These are phyloP conservation scores for Pseudorasbora parva DNA, from an alignment of 2,113 vertebrate genomes.

Conservation along the genomic window DNA sequence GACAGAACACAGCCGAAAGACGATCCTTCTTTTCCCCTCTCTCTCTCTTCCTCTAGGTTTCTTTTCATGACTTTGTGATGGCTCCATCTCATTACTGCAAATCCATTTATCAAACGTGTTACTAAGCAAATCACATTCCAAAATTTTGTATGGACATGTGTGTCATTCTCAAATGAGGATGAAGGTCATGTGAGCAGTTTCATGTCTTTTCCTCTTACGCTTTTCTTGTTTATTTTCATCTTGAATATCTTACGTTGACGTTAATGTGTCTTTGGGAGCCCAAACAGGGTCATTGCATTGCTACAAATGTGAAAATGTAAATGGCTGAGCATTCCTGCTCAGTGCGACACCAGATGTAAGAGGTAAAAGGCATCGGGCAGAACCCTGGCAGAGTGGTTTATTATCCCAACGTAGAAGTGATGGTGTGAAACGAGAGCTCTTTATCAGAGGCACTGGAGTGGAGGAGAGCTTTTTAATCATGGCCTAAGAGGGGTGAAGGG, in stretches of 20 bases:
- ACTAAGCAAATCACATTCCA: constrained; percentile 74
- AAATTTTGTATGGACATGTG: constrained; percentile 11
- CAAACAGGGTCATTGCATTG: constrained; percentile 73
- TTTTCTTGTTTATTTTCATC: constrained; percentile 20
- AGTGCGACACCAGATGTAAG: constrained; percentile 29
- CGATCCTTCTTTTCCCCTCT: constrained; percentile 89
- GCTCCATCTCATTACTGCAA: constrained; percentile 90
- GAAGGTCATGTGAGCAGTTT: neutral
- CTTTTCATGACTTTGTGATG: constrained; percentile 67
- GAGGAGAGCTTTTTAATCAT: constrained; percentile 89
- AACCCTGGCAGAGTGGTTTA: constrained; percentile 78
- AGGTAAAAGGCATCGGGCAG: constrained; percentile 74
- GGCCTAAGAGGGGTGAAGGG: constrained; percentile 88
- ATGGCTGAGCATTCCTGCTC: constrained; percentile 75
- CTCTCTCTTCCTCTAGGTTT: constrained; percentile 65
- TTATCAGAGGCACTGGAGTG: constrained; percentile 84
- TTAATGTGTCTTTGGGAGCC: constrained; percentile 64
- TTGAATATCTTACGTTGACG: neutral
- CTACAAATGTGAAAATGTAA: constrained; percentile 88
- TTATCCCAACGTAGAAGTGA: constrained; percentile 81
- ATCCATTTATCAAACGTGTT: constrained; percentile 90
- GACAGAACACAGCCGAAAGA: constrained; percentile 94
- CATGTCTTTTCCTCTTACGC: neutral
- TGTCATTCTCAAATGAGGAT: neutral
- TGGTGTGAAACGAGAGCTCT: constrained; percentile 93